A percentile compares a stretch with the other conserved stretches of the same genome.
Evolutionary conservation across 2,888 invertebrate genomes (phyloP).

Genomic region (Smittia sp.): DNA sequence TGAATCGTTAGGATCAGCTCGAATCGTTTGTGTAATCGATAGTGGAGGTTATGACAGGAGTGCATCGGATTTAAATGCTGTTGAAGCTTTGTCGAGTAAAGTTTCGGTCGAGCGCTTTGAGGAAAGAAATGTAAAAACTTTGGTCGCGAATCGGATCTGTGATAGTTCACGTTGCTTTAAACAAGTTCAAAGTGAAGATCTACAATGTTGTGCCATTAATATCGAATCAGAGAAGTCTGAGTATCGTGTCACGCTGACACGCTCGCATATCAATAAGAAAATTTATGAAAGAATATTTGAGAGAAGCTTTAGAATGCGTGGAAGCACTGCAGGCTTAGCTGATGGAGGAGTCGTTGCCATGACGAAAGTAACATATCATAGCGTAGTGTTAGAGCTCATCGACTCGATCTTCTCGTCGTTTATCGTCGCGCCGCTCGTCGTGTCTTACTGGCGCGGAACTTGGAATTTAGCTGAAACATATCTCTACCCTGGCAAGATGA

Average conservation of each 20-base stretch:
- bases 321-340: conserved; percentile 44
- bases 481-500: conserved; percentile 62
- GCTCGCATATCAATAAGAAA: background rate
- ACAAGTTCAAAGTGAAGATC: too few relatives aligned
- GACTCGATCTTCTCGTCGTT: conserved; percentile 70
- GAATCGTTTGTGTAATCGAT: background rate
- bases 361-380: conserved; percentile 47
- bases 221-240: too few relatives aligned
- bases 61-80: background rate
- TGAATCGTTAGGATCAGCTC: conserved; percentile 3
- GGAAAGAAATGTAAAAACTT: too few relatives aligned
- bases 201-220: too few relatives aligned
- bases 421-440: conserved; percentile 76
- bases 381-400: conserved; percentile 62
- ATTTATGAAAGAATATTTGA: background rate
- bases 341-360: background rate
- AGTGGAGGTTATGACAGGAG: background rate
- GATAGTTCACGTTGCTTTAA: too few relatives aligned
- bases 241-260: background rate
- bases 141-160: too few relatives aligned
- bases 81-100: too few relatives aligned
- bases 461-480: conserved; percentile 76
- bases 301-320: conserved; percentile 43
- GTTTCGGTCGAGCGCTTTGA: too few relatives aligned
- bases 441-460: conserved; percentile 83